A percentile compares a stretch with the other conserved stretches of the same genome.
Evolutionary conservation across 2,888 invertebrate species (phyloP).

Genomic region (Spisula solida): DNA sequence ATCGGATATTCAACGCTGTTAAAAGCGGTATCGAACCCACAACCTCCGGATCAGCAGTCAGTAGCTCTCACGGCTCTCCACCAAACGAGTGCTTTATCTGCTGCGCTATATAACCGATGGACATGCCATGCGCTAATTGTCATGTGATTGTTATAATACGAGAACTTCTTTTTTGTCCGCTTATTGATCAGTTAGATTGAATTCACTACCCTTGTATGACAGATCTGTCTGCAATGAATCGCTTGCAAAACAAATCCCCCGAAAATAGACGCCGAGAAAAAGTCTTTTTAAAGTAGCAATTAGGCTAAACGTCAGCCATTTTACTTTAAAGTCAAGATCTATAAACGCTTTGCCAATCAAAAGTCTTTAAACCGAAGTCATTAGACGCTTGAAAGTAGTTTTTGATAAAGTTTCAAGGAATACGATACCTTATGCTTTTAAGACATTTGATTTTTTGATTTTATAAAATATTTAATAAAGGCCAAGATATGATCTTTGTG

Average conservation of each 20-base stretch:
- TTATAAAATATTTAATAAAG: slow-evolving; percentile 54
- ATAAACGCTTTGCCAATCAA: slow-evolving; percentile 47
- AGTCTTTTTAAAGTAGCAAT: slow-evolving; percentile 45
- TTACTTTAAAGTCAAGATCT: slow-evolving; percentile 53
- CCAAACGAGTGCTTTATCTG: no score
- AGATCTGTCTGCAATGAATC: not conserved
- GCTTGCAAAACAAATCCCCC: not conserved
- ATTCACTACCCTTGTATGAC: not conserved
- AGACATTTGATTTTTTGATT: slow-evolving; percentile 46
- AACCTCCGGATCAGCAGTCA: no score
- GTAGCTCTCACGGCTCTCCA: no score
- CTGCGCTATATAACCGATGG: no score
- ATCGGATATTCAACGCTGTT: no score
- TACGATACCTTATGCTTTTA: slow-evolving; percentile 27
- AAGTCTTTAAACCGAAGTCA: slow-evolving; percentile 28
- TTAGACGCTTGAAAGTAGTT: slow-evolving; percentile 48
- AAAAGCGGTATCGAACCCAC: no score
- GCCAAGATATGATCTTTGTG: slow-evolving; percentile 45
- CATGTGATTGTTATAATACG: no score
- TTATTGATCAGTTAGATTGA: not conserved
- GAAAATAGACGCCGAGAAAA: not conserved
- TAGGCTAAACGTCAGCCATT: slow-evolving; percentile 34
- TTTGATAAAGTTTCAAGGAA: slow-evolving; percentile 40
- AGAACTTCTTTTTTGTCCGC: no score
- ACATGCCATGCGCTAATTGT: no score